These are phyloP conservation scores for Eupithecia exiguata DNA, from an alignment of 2,888 invertebrate species.

Conservation along the genomic window DNA sequence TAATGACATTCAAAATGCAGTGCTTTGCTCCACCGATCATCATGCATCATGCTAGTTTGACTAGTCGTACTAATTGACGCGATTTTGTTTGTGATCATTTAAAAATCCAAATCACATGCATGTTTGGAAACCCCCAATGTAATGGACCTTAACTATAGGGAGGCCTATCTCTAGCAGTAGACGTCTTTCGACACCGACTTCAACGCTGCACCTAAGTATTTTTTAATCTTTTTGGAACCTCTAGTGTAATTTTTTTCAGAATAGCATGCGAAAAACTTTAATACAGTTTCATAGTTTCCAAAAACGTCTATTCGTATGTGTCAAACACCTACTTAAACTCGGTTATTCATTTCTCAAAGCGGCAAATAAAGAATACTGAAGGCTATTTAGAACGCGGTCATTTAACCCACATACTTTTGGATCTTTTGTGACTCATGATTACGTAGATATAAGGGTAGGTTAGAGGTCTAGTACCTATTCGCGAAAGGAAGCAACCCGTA, in stretches of 20 bases:
- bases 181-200: background rate
- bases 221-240: background rate
- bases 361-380: constrained; percentile 48
- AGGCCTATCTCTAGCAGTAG: background rate
- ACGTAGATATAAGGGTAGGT: constrained; percentile 53
- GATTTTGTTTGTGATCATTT: background rate
- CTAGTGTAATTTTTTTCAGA: background rate
- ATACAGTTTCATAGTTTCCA: background rate
- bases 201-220: background rate
- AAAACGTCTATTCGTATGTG: constrained; percentile 36
- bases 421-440: constrained; percentile 41
- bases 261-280: background rate
- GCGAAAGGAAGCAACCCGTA: constrained; percentile 57
- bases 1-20: constrained; percentile 1
- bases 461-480: constrained; percentile 44
- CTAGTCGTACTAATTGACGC: no score
- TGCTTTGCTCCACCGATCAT: background rate
- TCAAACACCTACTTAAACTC: constrained; percentile 39
- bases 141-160: background rate
- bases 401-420: constrained; percentile 52
- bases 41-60: background rate
- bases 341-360: constrained; percentile 49
- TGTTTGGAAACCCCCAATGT: no score
- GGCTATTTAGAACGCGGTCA: constrained; percentile 56
- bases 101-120: background rate